Evolutionary conservation across 1,140 invertebrate species (phyloP), one percentile per base, ranked within the genome.

Genomic region (Drosophila serrata): DNA sequence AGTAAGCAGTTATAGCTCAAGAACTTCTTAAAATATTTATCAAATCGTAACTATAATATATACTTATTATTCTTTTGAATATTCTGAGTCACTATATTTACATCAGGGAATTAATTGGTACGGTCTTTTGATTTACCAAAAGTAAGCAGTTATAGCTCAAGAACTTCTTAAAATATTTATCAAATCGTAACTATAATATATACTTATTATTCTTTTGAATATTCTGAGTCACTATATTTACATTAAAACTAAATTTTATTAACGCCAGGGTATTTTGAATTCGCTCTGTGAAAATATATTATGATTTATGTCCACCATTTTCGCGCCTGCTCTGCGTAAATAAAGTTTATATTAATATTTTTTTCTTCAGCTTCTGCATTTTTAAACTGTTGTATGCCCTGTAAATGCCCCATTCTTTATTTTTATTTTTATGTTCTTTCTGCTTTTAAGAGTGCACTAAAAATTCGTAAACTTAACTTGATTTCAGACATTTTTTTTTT

Each of bases 401-500:
- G 75, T 73, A 78, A 86, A 85, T 79, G 70, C 81, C 59, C 63
- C 64, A 68, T 86, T 72, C 49, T 51, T 42, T 49, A 72, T 61
- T 72, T 80, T 70, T 51, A 29, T 51, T 19, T 9, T 17, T 53
- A 9, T 39, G 40, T 46, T 48, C 9, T 2, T 55, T 40, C 9
- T 29, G 13, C 33, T 37, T 76, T 60, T 24, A 56, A 70, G 67
- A 70, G 64, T 82, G 75, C 73, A 70, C 51, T 64, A 73, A 77
- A 78, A 90, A 75, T 88, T 69, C 68, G 72, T 84, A 72, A 84
- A 63, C 51, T 78, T 69, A 78, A 61, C 75, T 77, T 55, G 46
- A 77, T 77, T 76, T 76, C 35, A 53, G 45, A 27, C 13, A 62
- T 61, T 69, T 72, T 60, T n/a, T n/a, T 67, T 77, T 24, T 45